Percentiles rank a stretch among this genome's conserved stretches.
Conservation (phyloP, 64 coral and sea anemone genomes). For the Dendronephthya gigantea region DNA sequence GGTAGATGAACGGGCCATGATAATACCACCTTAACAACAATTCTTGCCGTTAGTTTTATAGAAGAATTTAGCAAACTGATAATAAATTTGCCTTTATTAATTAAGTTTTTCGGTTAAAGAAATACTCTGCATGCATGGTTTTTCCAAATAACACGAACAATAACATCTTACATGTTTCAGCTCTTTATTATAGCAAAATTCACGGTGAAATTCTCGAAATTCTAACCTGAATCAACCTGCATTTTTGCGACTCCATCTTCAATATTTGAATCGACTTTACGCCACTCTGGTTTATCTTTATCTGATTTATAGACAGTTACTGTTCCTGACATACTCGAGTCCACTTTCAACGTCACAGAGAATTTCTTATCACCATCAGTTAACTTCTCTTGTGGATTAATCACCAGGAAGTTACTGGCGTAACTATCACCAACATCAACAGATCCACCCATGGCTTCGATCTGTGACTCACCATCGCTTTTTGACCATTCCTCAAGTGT, state of each 20-base stretch:
- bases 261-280: conserved; percentile 48
- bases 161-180: no score
- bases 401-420: conserved; percentile 63
- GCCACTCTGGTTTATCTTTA: conserved; percentile 53
- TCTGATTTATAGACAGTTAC: conserved; percentile 65
- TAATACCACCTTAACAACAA: not conserved
- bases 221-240: conserved; percentile 51
- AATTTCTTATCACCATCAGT: conserved; percentile 57
- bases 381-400: conserved; percentile 58
- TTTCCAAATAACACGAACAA: no score
- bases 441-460: conserved; percentile 55
- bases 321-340: conserved; percentile 39
- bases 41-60: not conserved
- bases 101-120: no score
- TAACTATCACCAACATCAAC: conserved; percentile 74
- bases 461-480: conserved; percentile 59
- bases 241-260: conserved; percentile 46
- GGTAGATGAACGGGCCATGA: not conserved
- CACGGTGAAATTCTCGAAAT: not conserved
- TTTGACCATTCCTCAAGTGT: conserved; percentile 40
- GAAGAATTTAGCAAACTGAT: no score
- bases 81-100: no score
- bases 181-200: no score
- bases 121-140: no score
- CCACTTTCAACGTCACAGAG: conserved; percentile 46